Conservation (phyloP, 2,888 invertebrate genomes). For the Sinohyriopsis cumingii region DNA sequence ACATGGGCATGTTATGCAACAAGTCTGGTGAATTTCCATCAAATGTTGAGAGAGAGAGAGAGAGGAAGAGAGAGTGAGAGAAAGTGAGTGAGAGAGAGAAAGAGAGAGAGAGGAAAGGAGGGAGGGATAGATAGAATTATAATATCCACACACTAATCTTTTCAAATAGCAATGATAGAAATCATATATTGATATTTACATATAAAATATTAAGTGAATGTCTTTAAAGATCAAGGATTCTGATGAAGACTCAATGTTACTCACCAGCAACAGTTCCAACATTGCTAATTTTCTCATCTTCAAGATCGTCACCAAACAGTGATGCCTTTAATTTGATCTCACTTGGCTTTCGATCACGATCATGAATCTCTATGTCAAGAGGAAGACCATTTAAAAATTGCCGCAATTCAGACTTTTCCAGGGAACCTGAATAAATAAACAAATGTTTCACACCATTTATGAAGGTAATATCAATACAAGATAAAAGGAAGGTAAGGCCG, state of each 20-base stretch:
- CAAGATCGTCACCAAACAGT: slow-evolving; percentile 70
- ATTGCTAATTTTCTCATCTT: slow-evolving; percentile 71
- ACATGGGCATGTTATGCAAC: no score
- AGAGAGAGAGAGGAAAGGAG: no score
- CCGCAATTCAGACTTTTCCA: slow-evolving; percentile 61
- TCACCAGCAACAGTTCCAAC: slow-evolving; percentile 69
- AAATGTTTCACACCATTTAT: not conserved
- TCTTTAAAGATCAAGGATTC: not conserved
- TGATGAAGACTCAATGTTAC: slow-evolving; percentile 18
- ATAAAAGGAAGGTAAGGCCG: no score
- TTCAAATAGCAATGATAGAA: no score
- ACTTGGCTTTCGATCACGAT: slow-evolving; percentile 65
- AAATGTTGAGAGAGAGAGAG: no score
- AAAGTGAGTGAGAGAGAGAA: no score
- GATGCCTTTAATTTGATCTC: slow-evolving; percentile 59
- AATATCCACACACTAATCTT: no score
- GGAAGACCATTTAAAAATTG: slow-evolving; percentile 68
- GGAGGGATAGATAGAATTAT: no score
- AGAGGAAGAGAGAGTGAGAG: no score
- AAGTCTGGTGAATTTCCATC: no score
- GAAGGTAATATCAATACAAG: no score
- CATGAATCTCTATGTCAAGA: slow-evolving; percentile 69
- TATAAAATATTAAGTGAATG: not conserved
- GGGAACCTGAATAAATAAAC: slow-evolving; percentile 47
- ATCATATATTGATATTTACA: no score